phyloP scores from a whole-genome alignment of 2,888 invertebrate species.

The Vandiemenella viatica region DNA sequence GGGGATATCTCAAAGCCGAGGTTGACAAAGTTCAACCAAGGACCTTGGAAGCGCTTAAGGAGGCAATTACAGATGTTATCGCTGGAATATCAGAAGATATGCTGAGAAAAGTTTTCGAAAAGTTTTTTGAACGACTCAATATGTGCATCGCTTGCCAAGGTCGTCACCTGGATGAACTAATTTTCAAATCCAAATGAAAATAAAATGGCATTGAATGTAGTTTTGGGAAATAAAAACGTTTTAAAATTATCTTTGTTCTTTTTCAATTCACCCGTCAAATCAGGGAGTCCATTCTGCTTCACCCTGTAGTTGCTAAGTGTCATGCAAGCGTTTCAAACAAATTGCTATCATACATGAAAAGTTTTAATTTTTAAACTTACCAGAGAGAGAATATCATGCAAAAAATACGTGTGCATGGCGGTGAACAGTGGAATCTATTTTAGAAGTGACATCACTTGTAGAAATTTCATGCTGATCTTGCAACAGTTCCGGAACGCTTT shows the following conservation, averaged over 20 bases:
- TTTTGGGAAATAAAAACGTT: not conserved
- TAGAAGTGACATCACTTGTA: no score
- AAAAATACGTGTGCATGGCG: no score
- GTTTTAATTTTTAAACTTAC: no score
- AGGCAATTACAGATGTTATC: not conserved
- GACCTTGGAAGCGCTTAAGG: not conserved
- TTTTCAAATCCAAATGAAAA: not conserved
- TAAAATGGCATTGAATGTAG: not conserved
- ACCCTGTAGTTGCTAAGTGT: constrained; percentile 3
- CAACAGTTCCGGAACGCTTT: no score
- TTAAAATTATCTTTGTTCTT: not conserved
- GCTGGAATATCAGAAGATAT: not conserved
- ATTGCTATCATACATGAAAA: no score
- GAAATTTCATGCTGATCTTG: no score
- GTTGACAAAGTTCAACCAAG: not conserved
- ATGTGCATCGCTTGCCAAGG: constrained; percentile 1
- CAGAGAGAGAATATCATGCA: no score
- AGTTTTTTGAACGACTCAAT: not conserved
- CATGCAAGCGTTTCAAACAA: no score
- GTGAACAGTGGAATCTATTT: no score
- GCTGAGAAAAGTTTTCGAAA: not conserved
- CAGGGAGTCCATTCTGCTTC: constrained; percentile 1
- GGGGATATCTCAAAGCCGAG: not conserved
- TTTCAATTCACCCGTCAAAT: constrained; percentile 3
- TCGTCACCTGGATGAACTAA: not conserved